Evolutionary conservation across 2,113 vertebrate species (phyloP), one percentile per base, ranked within the genome.

Genomic region (Leptocoma aspasia): DNA sequence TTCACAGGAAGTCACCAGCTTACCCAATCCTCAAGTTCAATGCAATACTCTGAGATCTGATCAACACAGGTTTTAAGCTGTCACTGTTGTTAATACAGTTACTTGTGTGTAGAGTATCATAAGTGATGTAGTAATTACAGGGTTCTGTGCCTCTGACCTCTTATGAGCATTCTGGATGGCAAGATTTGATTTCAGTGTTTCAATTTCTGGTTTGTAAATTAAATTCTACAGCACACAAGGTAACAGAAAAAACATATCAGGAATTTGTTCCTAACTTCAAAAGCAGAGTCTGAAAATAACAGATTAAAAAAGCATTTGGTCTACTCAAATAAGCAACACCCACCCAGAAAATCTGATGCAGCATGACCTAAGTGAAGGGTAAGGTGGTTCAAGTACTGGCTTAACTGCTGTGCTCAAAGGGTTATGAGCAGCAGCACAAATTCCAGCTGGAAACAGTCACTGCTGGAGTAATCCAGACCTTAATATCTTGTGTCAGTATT

Each of bases 1-100:
- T 30, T 24, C 64, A 89, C 42, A 81, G 76, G 54, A 95, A 96
- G 77, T 15, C 73, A 75, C 18, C 30, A 89, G 64, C 35, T 77
- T 73, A 70, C 28, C 70, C 23, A 49, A 21, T 23, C 45, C 52
- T 70, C 26, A 10, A 7, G 6, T 50, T 70, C 45, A 81, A 61
- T 7, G 39, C 16, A 33, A 45, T 54, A 75, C 14, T 61, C 3
- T 30, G 6, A 83, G 42, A 89, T 63, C 39, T 71, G 42, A 50
- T 35, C 60, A 49, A 64, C 31, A 56, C 2, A 39, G 39, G 26
- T 57, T 83, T 86, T 69, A 69, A 86, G 16, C 20, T 70, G 21
- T 49, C 26, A 26, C 1, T 73, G 44, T 3, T 78, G 15, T 37
- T 37, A 77, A 76, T 12, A 31, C 14, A 85, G 66, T 37, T 69